Conservation (phyloP, 2,888 invertebrate species). For the Stenurella melanura region DNA sequence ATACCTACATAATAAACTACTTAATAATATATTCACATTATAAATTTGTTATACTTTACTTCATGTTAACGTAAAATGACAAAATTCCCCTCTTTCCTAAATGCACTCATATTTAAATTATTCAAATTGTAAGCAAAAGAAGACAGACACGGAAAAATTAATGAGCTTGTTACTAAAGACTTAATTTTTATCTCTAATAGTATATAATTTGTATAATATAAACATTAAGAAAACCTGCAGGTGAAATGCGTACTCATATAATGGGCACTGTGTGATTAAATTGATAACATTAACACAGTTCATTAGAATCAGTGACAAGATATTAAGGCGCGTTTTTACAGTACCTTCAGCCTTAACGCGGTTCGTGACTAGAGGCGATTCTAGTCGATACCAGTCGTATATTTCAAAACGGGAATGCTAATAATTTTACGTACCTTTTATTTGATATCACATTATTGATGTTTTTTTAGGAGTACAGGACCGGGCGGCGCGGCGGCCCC, state of each 20-base stretch:
- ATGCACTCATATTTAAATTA: background rate
- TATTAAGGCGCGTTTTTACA: background rate
- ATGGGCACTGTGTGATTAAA: constrained; percentile 7
- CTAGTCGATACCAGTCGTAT: background rate
- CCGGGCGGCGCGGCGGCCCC: too few relatives aligned
- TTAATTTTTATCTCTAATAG: constrained; percentile 7
- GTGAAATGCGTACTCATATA: constrained; percentile 2
- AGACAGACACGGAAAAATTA: constrained; percentile 2
- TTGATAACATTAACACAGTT: constrained; percentile 7
- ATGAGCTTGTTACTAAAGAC: constrained; percentile 7
- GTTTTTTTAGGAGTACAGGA: background rate
- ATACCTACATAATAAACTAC: too few relatives aligned
- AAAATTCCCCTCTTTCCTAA: background rate
- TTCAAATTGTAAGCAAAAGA: background rate
- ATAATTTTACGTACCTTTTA: constrained; percentile 3
- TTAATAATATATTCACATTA: too few relatives aligned
- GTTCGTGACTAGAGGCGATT: background rate
- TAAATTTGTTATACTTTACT: too few relatives aligned
- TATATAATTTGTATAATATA: constrained; percentile 7
- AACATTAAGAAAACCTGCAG: constrained; percentile 7
- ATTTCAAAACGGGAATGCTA: constrained; percentile 4
- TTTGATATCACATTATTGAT: background rate
- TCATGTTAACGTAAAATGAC: background rate
- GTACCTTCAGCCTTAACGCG: background rate
- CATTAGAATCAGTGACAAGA: constrained; percentile 2